Base-by-base conservation (phyloP, 1,140 invertebrate genomes). In the Hydropsyche tenuis region DNA sequence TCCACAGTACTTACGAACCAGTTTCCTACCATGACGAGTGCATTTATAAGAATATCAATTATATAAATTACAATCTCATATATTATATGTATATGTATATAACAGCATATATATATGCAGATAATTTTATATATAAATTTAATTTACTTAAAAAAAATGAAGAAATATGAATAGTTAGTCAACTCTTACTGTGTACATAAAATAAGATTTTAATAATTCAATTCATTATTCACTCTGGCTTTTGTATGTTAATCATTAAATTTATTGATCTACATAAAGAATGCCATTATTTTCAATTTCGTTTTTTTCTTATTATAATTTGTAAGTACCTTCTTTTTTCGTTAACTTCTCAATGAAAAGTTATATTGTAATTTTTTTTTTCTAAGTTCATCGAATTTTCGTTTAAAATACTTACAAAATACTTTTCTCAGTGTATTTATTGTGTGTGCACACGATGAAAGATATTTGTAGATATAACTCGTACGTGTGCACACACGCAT, bases 161-260 rank as follows among this genome's bases (percentile, higher is more conserved):
- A 25, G 23, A 60, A 60, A 60, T 60, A 60, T 43, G 48, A n/a
- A 74, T 77, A 77, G 75, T 74, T 77, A 77, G 75, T 73, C 75
- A 71, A 73, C 73, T 70, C 65, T 48, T 73, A 73, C 62, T 56
- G 37, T 76, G 75, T 76, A 76, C 25, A 76, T 76, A 75, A 72
- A 68, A 66, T 73, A 76, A 72, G 72, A 69, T 75, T 64, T 27
- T 37, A 37, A 37, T 37, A 60, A 71, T 37, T 69, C 66, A 64
- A 72, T 63, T 69, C 65, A 65, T 65, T 64, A 72, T 51, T 76
- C 27, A 69, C 30, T 53, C 71, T 69, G 75, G 73, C 73, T 74
- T 77, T 72, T 62, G 66, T 70, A 64, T 68, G 74, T 30, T 56
- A 25, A 69, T 14, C 18, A 64, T 68, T 37, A 37, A 4, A 4